phyloP scores from a whole-genome alignment of 1,140 invertebrate genomes.

The Anadara kagoshimensis region DNA sequence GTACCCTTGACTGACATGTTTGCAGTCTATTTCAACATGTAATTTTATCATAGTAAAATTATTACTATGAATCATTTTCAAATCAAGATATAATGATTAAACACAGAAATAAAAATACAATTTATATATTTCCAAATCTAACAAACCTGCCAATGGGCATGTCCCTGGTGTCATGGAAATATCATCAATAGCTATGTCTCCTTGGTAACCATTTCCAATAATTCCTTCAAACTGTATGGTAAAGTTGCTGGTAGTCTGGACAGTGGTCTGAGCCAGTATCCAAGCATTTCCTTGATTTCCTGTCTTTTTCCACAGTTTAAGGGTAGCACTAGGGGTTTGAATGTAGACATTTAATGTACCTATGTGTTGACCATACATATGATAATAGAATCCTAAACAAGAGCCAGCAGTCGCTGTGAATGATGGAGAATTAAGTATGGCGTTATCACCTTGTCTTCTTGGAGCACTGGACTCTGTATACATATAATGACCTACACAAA shows the following conservation, averaged over 20 bases:
- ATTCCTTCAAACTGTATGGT: slow-evolving; percentile 81
- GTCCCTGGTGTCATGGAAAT: slow-evolving; percentile 78
- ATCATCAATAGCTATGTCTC: slow-evolving; percentile 85
- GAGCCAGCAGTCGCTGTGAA: slow-evolving; percentile 40
- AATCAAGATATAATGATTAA: too few relatives aligned
- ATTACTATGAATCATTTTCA: too few relatives aligned
- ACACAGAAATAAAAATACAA: too few relatives aligned
- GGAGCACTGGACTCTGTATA: slow-evolving; percentile 68
- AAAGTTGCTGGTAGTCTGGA: slow-evolving; percentile 47
- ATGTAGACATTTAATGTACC: slow-evolving; percentile 61
- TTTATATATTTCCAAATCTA: neutral
- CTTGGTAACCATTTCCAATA: slow-evolving; percentile 79
- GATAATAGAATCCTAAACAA: slow-evolving; percentile 62
- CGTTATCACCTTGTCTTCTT: slow-evolving; percentile 54
- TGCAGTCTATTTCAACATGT: too few relatives aligned
- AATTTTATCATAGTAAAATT: too few relatives aligned
- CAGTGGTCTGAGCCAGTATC: slow-evolving; percentile 53
- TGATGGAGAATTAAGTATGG: slow-evolving; percentile 46
- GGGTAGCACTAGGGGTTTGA: slow-evolving; percentile 30
- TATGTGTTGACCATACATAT: slow-evolving; percentile 61
- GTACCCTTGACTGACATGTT: too few relatives aligned
- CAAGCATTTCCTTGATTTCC: slow-evolving; percentile 66
- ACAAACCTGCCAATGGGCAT: slow-evolving; percentile 49
- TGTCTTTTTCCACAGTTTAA: slow-evolving; percentile 56
- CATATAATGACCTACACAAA: slow-evolving; percentile 59